These are phyloP conservation scores for Ctenodactylus gundi DNA, from an alignment of 2,113 vertebrate species.

Conservation along the genomic window DNA sequence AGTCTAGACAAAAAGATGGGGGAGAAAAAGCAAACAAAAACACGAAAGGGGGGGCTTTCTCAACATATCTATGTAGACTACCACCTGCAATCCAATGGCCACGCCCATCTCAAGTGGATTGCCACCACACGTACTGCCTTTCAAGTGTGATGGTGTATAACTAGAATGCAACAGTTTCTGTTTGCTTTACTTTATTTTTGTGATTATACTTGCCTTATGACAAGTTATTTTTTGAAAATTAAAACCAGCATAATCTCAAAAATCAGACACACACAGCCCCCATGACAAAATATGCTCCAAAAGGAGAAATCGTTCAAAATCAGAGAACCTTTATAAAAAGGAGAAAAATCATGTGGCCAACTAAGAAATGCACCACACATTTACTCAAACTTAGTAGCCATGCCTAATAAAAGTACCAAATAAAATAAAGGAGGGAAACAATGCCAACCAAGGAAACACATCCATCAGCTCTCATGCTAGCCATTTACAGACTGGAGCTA, in stretches of 20 bases:
- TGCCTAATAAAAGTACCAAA: constrained; percentile 28
- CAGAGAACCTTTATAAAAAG: not conserved
- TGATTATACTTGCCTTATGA: not conserved
- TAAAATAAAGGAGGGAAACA: not conserved
- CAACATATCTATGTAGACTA: not conserved
- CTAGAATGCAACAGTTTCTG: not conserved
- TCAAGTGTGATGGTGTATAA: not conserved
- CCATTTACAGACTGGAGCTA: not conserved
- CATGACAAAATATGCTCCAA: not conserved
- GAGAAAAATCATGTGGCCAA: not conserved
- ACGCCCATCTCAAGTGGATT: not conserved
- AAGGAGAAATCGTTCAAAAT: not conserved
- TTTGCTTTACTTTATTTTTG: not conserved
- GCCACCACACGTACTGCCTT: not conserved
- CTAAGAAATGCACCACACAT: not conserved
- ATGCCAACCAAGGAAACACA: not conserved
- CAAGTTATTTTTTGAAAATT: not conserved
- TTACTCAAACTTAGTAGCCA: constrained; percentile 24
- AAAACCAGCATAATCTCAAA: not conserved
- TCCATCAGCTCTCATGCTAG: not conserved
- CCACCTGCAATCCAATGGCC: not conserved
- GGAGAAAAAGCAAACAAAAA: not conserved
- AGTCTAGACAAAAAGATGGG: not conserved
- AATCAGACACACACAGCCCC: not conserved
- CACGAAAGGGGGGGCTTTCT: not conserved